Conservation (phyloP, 2,797 vertebrate genomes). For the Pygocentrus nattereri region DNA sequence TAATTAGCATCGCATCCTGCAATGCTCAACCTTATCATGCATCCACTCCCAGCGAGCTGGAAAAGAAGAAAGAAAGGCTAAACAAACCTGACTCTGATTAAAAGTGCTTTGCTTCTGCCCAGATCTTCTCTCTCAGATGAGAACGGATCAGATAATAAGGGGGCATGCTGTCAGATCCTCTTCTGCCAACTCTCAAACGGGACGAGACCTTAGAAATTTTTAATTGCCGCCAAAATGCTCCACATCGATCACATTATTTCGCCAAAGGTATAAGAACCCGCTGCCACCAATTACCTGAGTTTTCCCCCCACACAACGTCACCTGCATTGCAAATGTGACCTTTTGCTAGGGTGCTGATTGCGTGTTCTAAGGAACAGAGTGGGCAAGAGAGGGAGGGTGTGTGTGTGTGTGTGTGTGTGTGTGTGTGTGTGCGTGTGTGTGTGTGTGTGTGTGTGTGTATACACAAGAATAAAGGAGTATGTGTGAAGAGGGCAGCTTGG, state of each 20-base stretch:
- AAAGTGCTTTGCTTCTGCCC: slow-evolving; percentile 39
- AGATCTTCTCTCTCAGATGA: slow-evolving; percentile 30
- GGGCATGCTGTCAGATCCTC: slow-evolving; percentile 41
- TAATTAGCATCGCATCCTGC: slow-evolving; percentile 73
- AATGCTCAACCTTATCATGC: not conserved
- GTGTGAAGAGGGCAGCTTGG: not conserved
- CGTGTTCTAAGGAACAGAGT: slow-evolving; percentile 76
- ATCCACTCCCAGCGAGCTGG: not conserved
- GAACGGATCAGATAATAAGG: slow-evolving; percentile 51
- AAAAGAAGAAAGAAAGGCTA: slow-evolving; percentile 31
- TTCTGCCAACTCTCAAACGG: slow-evolving; percentile 56
- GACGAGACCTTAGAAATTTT: slow-evolving; percentile 76
- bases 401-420: slow-evolving; percentile 32
- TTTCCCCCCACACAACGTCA: slow-evolving; percentile 80
- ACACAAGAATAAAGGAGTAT: not conserved
- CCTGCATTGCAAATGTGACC: slow-evolving; percentile 98
- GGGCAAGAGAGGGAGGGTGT: slow-evolving; percentile 16
- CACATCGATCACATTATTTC: slow-evolving; percentile 87
- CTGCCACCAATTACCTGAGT: slow-evolving; percentile 93
- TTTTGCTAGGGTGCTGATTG: slow-evolving; percentile 92
- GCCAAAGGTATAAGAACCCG: slow-evolving; percentile 83
- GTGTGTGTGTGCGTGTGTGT: slow-evolving; percentile 26
- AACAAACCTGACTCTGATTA: slow-evolving; percentile 51
- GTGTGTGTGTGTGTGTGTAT: not conserved
- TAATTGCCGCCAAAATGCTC: slow-evolving; percentile 88